phyloP scores from a whole-genome alignment of 2,888 invertebrate genomes.

The Digitonthophagus gazella region DNA sequence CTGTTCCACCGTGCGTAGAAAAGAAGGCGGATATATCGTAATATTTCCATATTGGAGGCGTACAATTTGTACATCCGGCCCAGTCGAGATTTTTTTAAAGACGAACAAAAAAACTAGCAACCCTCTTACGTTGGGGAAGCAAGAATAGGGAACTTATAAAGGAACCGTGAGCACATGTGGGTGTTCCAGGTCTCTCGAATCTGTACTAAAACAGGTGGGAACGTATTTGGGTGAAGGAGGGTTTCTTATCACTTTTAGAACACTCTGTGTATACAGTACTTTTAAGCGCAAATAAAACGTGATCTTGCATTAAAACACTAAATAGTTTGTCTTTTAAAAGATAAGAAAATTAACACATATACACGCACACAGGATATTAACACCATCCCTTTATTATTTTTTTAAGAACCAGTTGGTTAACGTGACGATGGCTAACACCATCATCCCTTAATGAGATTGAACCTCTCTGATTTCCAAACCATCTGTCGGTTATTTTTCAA shows the following conservation, averaged over 20 bases:
- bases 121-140: conserved; percentile 1
- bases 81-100: conserved; percentile 18
- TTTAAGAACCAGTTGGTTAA: not conserved
- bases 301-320: not conserved
- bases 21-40: conserved; percentile 13
- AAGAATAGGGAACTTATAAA: conserved; percentile 7
- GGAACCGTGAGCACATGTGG: conserved; percentile 8
- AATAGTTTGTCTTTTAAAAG: too few species aligned
- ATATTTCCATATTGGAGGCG: conserved; percentile 22
- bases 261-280: too few species aligned
- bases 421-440: not conserved
- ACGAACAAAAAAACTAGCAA: conserved; percentile 10
- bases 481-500: not conserved
- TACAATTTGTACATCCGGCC: conserved; percentile 27
- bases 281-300: not conserved
- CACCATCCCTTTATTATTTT: too few species aligned
- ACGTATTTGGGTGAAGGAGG: not conserved
- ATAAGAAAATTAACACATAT: too few species aligned
- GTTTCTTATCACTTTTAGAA: not conserved
- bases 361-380: too few species aligned
- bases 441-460: not conserved
- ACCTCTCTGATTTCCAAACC: not conserved
- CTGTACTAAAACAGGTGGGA: conserved; percentile 1
- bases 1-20: not conserved
- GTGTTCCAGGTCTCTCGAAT: not conserved